Conservation (phyloP, 2,797 vertebrate species). For the Loriculus beryllinus region DNA sequence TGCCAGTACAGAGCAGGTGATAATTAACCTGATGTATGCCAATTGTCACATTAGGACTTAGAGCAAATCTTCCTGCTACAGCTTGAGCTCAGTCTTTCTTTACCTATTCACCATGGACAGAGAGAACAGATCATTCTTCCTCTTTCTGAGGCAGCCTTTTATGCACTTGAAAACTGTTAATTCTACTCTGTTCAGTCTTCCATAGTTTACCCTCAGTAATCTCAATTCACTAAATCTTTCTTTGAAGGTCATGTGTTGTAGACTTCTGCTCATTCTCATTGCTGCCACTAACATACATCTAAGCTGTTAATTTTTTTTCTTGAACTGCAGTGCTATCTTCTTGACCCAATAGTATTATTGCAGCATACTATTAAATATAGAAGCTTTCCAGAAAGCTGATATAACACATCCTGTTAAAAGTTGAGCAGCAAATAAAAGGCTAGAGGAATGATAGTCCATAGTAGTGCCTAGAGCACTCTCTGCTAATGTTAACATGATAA, state of each 20-base stretch:
- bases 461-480: neutral
- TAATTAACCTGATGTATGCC: neutral
- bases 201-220: neutral
- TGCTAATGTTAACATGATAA: neutral
- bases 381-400: neutral
- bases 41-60: neutral
- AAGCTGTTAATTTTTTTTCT: neutral
- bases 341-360: neutral
- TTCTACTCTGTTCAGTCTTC: neutral
- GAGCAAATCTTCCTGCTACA: conserved; percentile 3
- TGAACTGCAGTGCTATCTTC: neutral
- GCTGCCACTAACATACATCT: neutral
- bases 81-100: neutral
- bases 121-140: neutral
- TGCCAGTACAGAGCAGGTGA: neutral
- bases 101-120: neutral
- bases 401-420: neutral
- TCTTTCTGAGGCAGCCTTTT: neutral
- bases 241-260: neutral
- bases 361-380: neutral
- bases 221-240: neutral
- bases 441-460: neutral
- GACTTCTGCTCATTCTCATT: neutral
- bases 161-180: neutral
- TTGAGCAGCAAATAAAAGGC: neutral